These are phyloP conservation scores for Perognathus longimembris DNA, from an alignment of 2,113 vertebrate genomes.

Conservation along the genomic window DNA sequence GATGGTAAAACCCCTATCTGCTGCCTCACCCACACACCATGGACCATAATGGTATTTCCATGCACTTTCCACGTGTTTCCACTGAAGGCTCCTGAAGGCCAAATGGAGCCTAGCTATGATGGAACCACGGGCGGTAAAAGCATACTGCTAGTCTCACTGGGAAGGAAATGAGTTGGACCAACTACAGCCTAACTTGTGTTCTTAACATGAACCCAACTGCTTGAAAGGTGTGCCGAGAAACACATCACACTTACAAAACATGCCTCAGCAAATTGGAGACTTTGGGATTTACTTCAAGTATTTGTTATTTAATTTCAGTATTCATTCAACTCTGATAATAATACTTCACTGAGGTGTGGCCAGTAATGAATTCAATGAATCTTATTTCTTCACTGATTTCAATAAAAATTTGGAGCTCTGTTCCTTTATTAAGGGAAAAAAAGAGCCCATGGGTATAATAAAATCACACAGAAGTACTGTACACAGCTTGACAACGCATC, in stretches of 20 bases:
- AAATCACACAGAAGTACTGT: not conserved
- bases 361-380: not conserved
- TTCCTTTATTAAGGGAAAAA: not conserved
- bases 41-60: not conserved
- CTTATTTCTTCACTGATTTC: constrained; percentile 29
- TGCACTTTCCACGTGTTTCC: not conserved
- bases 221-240: not conserved
- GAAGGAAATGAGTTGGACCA: not conserved
- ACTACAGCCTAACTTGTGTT: not conserved
- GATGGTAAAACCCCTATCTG: not conserved
- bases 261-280: not conserved
- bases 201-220: not conserved
- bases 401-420: constrained; percentile 20
- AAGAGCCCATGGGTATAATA: not conserved
- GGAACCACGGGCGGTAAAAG: not conserved
- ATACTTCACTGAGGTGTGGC: not conserved
- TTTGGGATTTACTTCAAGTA: not conserved
- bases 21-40: not conserved
- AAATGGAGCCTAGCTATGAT: not conserved
- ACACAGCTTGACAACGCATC: not conserved
- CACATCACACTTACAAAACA: not conserved
- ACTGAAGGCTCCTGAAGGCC: not conserved
- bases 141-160: not conserved
- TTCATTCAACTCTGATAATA: not conserved
- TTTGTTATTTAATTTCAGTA: not conserved